Evolutionary conservation across 2,797 vertebrate species (phyloP).

Genomic region (Ciconia nigra): DNA sequence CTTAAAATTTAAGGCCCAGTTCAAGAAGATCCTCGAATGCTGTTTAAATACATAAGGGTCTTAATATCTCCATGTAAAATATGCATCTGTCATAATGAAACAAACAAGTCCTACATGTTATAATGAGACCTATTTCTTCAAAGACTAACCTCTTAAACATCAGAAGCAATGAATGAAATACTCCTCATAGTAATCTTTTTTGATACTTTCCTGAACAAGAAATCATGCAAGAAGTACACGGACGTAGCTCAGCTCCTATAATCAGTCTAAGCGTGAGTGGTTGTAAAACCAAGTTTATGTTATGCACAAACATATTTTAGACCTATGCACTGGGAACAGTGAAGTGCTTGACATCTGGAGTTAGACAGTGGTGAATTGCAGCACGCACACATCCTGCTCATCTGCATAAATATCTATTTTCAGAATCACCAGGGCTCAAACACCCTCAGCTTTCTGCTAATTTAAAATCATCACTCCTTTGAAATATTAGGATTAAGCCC

Average conservation of each 20-base stretch:
- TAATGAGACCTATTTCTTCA: neutral
- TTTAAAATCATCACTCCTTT: neutral
- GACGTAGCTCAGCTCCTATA: slow-evolving; percentile 7
- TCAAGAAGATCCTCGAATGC: neutral
- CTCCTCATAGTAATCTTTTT: neutral
- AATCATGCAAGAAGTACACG: slow-evolving; percentile 8
- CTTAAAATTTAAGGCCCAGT: neutral
- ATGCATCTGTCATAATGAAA: neutral
- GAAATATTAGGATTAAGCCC: neutral
- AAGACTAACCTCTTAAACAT: neutral
- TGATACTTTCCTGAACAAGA: neutral
- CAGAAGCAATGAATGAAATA: neutral
- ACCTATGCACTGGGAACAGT: slow-evolving; percentile 39
- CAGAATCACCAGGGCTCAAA: neutral
- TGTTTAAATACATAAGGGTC: neutral
- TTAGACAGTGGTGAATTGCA: slow-evolving; percentile 36
- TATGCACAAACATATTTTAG: slow-evolving; percentile 46
- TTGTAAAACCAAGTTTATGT: slow-evolving; percentile 42
- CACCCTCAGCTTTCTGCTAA: neutral
- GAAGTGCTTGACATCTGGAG: slow-evolving; percentile 62
- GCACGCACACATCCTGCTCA: slow-evolving; percentile 15
- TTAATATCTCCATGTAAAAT: neutral
- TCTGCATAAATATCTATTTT: slow-evolving; percentile 49
- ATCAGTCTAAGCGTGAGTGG: slow-evolving; percentile 19
- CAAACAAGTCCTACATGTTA: neutral